Base-by-base conservation (phyloP, 2,888 invertebrate genomes). In the Esperia sulphurella region DNA sequence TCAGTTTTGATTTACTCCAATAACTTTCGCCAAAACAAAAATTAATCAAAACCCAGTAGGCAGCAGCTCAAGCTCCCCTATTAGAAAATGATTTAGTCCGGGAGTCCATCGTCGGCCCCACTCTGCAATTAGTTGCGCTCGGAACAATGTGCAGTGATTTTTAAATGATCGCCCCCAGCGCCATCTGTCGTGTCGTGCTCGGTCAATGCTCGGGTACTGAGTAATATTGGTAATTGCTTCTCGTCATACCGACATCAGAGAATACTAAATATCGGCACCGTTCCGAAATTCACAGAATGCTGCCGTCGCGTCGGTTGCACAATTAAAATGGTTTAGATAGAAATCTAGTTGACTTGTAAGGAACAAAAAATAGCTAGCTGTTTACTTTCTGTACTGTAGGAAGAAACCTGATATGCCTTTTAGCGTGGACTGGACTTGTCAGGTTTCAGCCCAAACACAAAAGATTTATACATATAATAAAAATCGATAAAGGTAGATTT, bases 111-210 rank as follows among this genome's bases (percentile, higher is more conserved):
- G 83, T 79, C 75, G 83, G 82, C 86, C 90, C 83, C 81, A 75
- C 83, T 86, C 81, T 86, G 82, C 90, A 90, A 91, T 90, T 90
- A 90, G 88, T 85, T 83, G 77, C 77, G 76, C 74, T 71, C 75
- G 72, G 88, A 88, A 90, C 89, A 89, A 90, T 89, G 83, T 77
- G 83, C 88, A 81, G 89, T 87, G 89, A 90, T 89, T 90, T 88
- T 90, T 87, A 83, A 86, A 87, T 82, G 82, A 83, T 85, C 78
- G 81, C 73, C 79, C 75, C 71, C 65, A 62, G 61, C 69, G 80
- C 80, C 88, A 88, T 85, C 85, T 88, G 88, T 77, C 84, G 78
- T 88, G 88, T 77, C 84, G 78, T 57, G 67, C 69, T 57, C 65
- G 61, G 62, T 65, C 69, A 67, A 63, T 65, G 67, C 68, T 59